Base-by-base conservation (phyloP, 2,113 vertebrate genomes). In the Xiphorhynchus elegans region DNA sequence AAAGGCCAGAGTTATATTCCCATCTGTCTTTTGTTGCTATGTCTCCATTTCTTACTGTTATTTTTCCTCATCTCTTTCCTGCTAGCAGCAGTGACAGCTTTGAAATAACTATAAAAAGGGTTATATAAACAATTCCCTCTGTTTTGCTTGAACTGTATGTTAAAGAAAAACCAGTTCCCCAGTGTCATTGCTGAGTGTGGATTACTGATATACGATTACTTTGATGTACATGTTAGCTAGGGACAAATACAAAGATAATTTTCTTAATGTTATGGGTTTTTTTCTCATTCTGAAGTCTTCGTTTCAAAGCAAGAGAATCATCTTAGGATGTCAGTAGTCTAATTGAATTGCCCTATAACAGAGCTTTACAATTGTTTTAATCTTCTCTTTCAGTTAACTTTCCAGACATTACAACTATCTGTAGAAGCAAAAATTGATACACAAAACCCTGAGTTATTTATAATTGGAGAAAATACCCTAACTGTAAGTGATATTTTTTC, bases 351-450 rank as follows among this genome's bases (percentile, higher is more conserved):
- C 31, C 25, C 20, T 62, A 20, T 80, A 87, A 89, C 23, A 77
- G 14, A 87, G 10, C 23, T 89, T 93, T 63, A 70, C 6, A 58
- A 19, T 17, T 74, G 78, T 93, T 75, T 68, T 46, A 21, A 52
- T 84, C 37, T 97, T 95, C 23, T 94, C 13, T 97, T 97, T 74
- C 76, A 99, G 99, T 98, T 98, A 23, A 93, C 94, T 18, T 99
- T 99, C 96, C 99, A 99, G 97, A 98, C 96, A 9, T 25, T 98
- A 33, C 97, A 98, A 49, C 96, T 99, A 81, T 98, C 95, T 26
- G 96, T 98, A 90, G 96, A 81, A 21, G 97, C 98, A 56, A 96
- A 98, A 84, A 96, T 99, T 1, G 89, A 99, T 55, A 98, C 98
- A 1, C 86, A 98, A 31, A 93, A 98, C 63, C 98, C 98, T 15